Evolutionary conservation across 1,140 invertebrate genomes (phyloP).

Genomic region (Drosophila ananassae): DNA sequence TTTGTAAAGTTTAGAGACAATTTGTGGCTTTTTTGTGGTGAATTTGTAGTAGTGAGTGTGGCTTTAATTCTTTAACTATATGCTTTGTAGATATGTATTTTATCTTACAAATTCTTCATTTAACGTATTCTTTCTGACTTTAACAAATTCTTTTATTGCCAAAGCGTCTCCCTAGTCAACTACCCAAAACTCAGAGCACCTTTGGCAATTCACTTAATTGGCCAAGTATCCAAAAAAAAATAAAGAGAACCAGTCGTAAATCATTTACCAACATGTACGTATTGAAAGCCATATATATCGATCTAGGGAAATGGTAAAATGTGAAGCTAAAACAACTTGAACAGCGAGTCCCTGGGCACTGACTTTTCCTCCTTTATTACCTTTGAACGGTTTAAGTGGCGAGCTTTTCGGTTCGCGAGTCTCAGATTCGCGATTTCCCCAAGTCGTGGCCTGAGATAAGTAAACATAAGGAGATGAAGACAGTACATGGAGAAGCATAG

Average conservation of each 20-base stretch:
- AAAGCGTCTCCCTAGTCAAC: background rate
- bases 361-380: slow-evolving; percentile 56
- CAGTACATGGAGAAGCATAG: background rate
- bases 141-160: no score
- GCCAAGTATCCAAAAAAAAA: slow-evolving; percentile 25
- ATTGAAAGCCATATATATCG: slow-evolving; percentile 36
- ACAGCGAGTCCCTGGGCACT: slow-evolving; percentile 18
- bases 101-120: no score
- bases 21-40: no score
- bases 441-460: slow-evolving; percentile 38
- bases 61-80: no score
- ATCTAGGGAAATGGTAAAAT: slow-evolving; percentile 12
- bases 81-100: no score
- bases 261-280: slow-evolving; percentile 43
- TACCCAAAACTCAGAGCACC: slow-evolving; percentile 1
- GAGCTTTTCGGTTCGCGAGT: slow-evolving; percentile 3
- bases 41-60: no score
- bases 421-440: background rate
- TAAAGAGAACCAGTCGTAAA: slow-evolving; percentile 40
- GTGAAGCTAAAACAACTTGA: slow-evolving; percentile 14
- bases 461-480: slow-evolving; percentile 20
- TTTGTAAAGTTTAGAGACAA: no score
- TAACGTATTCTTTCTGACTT: no score
- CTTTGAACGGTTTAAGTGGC: slow-evolving; percentile 56
- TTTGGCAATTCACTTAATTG: slow-evolving; percentile 54